These are phyloP conservation scores for Spermophilus dauricus DNA, from an alignment of 2,113 vertebrate genomes.

Conservation along the genomic window DNA sequence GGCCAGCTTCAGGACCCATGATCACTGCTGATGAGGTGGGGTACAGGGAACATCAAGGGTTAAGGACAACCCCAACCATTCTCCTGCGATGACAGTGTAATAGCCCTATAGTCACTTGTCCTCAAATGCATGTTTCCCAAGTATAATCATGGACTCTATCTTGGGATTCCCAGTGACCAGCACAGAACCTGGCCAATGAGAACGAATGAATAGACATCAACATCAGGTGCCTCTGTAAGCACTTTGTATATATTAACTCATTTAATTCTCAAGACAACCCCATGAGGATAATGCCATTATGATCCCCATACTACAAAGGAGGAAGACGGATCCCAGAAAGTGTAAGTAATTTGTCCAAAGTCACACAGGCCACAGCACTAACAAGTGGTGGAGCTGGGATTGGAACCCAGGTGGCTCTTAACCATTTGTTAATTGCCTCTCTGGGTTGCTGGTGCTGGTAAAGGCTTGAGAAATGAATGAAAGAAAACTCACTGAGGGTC, in stretches of 20 bases:
- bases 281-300: not conserved
- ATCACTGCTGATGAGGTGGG: not conserved
- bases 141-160: not conserved
- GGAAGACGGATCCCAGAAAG: not conserved
- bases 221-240: not conserved
- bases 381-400: not conserved
- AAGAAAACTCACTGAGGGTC: not conserved
- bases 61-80: not conserved
- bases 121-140: not conserved
- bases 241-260: not conserved
- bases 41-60: not conserved
- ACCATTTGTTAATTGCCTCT: not conserved
- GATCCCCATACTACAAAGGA: not conserved
- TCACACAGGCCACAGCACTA: not conserved
- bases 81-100: not conserved
- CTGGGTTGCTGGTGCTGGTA: not conserved
- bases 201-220: not conserved
- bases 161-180: not conserved
- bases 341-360: not conserved
- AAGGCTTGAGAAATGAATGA: constrained; percentile 8
- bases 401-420: not conserved
- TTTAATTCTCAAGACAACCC: not conserved
- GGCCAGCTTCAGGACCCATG: not conserved
- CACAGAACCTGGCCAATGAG: not conserved
- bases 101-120: not conserved